Evolutionary conservation across 2,113 vertebrate genomes (phyloP).

Genomic region (Brachyhypopomus gauderio): DNA sequence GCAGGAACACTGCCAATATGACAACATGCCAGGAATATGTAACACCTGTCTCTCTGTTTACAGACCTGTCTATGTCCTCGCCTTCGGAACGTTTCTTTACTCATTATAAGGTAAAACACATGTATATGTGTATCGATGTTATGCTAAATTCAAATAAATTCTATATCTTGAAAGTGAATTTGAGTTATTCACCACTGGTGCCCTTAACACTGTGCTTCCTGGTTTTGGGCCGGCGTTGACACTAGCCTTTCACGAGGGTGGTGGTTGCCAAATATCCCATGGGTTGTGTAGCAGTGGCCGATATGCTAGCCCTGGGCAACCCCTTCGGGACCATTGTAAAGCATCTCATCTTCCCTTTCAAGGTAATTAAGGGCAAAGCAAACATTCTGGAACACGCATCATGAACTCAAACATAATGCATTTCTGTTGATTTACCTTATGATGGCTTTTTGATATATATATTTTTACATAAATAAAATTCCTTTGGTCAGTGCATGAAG

Average conservation of each 20-base stretch:
- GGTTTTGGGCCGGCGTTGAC: background rate
- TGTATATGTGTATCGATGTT: background rate
- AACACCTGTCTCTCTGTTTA: background rate
- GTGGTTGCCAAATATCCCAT: constrained; percentile 57
- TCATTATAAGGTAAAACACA: constrained; percentile 35
- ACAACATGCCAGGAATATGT: background rate
- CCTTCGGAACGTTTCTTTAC: constrained; percentile 24
- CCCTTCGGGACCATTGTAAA: constrained; percentile 54
- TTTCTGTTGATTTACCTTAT: no score
- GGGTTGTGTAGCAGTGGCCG: constrained; percentile 43
- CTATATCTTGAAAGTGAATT: background rate
- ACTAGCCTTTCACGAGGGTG: constrained; percentile 45
- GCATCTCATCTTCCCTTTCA: constrained; percentile 52
- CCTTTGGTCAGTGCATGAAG: no score
- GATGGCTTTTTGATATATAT: background rate
- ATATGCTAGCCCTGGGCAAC: constrained; percentile 48
- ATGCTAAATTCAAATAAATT: background rate
- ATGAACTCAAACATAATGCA: background rate
- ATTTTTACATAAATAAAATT: no score
- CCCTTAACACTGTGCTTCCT: constrained; percentile 4
- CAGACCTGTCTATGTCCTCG: constrained; percentile 31
- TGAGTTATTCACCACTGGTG: background rate
- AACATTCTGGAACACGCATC: background rate
- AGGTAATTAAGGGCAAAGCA: constrained; percentile 25
- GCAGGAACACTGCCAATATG: background rate